Conservation (phyloP, 2,888 invertebrate genomes). For the Lacanobia wlatinum region DNA sequence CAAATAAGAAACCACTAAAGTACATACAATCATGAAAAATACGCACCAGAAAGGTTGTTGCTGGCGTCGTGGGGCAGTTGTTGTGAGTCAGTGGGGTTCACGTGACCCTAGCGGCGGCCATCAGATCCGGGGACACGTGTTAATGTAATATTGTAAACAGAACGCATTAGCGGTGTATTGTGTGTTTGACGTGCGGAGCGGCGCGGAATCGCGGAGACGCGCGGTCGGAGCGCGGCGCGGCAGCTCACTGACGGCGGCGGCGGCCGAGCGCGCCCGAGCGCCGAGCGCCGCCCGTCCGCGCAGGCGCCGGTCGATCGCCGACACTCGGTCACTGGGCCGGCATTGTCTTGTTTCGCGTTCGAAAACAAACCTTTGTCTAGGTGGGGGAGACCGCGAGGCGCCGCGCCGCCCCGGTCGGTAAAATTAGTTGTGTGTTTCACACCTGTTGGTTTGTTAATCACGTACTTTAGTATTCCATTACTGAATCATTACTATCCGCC, state of each 20-base stretch:
- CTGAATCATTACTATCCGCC: conserved; percentile 52
- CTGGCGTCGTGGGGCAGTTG: conserved; percentile 39
- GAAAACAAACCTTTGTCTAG: conserved; percentile 88
- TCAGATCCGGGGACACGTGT: conserved; percentile 67
- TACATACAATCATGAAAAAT: conserved; percentile 60
- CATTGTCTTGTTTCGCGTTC: conserved; percentile 76
- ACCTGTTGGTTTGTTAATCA: conserved; percentile 80
- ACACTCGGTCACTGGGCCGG: conserved; percentile 89
- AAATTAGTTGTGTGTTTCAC: conserved; percentile 80
- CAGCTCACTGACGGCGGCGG: conserved; percentile 64
- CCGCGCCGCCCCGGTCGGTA: conserved; percentile 80
- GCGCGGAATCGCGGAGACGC: conserved; percentile 58
- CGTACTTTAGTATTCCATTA: conserved; percentile 59
- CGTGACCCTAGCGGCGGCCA: conserved; percentile 70
- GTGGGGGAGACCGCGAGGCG: conserved; percentile 86
- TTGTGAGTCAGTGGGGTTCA: conserved; percentile 60
- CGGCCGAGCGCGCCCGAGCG: conserved; percentile 57
- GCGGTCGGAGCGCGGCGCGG: conserved; percentile 58
- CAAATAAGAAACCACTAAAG: conserved; percentile 67
- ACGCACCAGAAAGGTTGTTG: conserved; percentile 62
- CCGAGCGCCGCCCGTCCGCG: conserved; percentile 66
- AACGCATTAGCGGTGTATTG: conserved; percentile 59
- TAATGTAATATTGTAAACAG: conserved; percentile 65
- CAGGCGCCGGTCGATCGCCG: conserved; percentile 88
- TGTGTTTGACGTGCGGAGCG: conserved; percentile 54